Base-by-base conservation (phyloP, 2,888 invertebrate genomes). In the Morpho deidamia region DNA sequence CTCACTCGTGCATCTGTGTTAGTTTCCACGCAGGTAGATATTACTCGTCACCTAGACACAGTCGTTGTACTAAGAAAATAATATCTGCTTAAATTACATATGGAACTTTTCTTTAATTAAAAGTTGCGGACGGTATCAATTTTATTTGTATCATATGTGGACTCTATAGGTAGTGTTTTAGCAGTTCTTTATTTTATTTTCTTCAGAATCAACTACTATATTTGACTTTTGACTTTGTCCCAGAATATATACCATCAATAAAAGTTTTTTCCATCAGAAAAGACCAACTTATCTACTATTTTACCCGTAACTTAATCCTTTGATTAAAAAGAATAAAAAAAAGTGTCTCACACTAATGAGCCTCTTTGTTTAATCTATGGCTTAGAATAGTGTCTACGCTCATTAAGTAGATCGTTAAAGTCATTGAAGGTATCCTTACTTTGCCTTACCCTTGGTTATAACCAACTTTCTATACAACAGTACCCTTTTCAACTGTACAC, bases 361-460 rank as follows among this genome's bases (percentile, higher is more conserved):
- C 58, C 56, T 37, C 58, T 53, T 49, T 49, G 43, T 48, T 43
- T 3, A 37, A 58, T 51, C 56, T 62, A 53, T 58, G 58, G 34
- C 41, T 51, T 62, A 62, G 51, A 60, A 64, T 60, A 56, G 56
- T 60, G 53, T 53, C 58, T 56, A 56, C 56, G 59, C 62, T 62
- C 59, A 61, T 62, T 62, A 62, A 61, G 62, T 64, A 59, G 59
- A 62, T 62, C 62, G 58, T 64, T 64, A 61, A 58, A 62, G 54
- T 56, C 59, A 58, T 58, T 61, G 58, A 63, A 49, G 53, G 45
- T 55, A 58, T 60, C 55, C 53, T 61, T 55, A 47, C 45, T 51
- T 61, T 55, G 45, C 45, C 55, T 55, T 61, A 49, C 59, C 55
- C 60, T 60, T 57, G 51, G 62, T 62, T 57, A 56, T 62, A 60